Evolutionary conservation across 1,140 invertebrate species (phyloP).

Genomic region (Magallana ariakensis): DNA sequence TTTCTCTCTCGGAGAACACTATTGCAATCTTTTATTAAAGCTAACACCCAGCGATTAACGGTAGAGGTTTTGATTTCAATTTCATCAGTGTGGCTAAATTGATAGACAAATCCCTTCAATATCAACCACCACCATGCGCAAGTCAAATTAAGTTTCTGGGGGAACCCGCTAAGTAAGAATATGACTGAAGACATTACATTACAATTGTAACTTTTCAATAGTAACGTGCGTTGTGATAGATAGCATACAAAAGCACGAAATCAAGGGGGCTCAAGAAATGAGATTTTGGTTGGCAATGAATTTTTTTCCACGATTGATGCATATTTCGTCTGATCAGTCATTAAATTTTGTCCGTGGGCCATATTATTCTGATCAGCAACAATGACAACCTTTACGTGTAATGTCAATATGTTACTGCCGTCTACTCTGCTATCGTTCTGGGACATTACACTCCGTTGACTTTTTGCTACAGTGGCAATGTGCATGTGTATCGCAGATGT

Average conservation of each 20-base stretch:
- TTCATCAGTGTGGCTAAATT: not conserved
- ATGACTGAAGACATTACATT: too few species aligned
- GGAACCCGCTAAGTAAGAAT: too few species aligned
- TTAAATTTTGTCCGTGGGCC: not conserved
- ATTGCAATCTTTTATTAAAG: slow-evolving; percentile 1
- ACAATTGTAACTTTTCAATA: too few species aligned
- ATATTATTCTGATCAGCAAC: not conserved
- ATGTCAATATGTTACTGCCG: not conserved
- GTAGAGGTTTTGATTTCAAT: not conserved
- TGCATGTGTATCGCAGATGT: not conserved
- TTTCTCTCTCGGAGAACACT: not conserved
- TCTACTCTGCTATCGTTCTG: too few species aligned
- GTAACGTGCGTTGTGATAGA: too few species aligned
- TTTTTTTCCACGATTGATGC: not conserved
- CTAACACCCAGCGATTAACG: slow-evolving; percentile 15
- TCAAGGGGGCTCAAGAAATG: too few species aligned
- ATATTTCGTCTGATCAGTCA: not conserved
- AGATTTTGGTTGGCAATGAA: too few species aligned
- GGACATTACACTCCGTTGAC: not conserved
- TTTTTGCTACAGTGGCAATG: not conserved
- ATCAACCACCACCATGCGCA: not conserved
- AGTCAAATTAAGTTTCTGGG: too few species aligned
- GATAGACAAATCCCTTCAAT: not conserved
- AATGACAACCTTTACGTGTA: not conserved
- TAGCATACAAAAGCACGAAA: too few species aligned